Base-by-base conservation (phyloP, 2,888 invertebrate species). In the Bibio marci region DNA sequence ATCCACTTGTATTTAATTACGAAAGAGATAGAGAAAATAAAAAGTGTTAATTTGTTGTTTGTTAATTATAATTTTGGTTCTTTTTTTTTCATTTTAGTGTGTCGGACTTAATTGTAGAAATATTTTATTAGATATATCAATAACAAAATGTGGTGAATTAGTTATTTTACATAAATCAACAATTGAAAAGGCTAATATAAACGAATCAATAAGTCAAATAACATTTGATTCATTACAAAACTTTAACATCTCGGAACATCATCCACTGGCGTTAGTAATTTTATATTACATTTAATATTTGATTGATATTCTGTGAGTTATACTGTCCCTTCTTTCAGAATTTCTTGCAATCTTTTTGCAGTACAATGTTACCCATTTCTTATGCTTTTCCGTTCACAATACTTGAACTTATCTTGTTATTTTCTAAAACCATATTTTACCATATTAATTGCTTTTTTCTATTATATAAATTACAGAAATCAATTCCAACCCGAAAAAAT, bases 401-500 rank as follows among this genome's bases (percentile, higher is more conserved):
- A n/a, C n/a, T n/a, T n/a, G n/a, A n/a, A n/a, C n/a, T n/a, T n/a
- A n/a, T n/a, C n/a, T n/a, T n/a, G n/a, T n/a, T n/a, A n/a, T n/a
- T n/a, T n/a, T n/a, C n/a, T n/a, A n/a, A n/a, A n/a, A n/a, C n/a
- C n/a, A n/a, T n/a, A n/a, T n/a, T n/a, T n/a, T n/a, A n/a, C n/a
- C n/a, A n/a, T n/a, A n/a, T 12, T 25, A 33, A 19, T 25, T 22
- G 3, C 26, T 17, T 12, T 11, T 13, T 35, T 12, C 30, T 11
- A 18, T 36, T 35, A 38, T 45, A 14, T 36, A 60, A 60, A 38
- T 38, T 45, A 14, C 35, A 61, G 61, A 37, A 54, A 56, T 25
- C 59, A 59, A 44, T 62, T 53, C 42, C 56, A 57, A 19, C 47
- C 54, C n/a, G 61, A 62, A 45, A 52, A 55, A 34, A 51, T 59